Conservation (phyloP, 2,113 vertebrate genomes). For the Potamarius usumacintae region DNA sequence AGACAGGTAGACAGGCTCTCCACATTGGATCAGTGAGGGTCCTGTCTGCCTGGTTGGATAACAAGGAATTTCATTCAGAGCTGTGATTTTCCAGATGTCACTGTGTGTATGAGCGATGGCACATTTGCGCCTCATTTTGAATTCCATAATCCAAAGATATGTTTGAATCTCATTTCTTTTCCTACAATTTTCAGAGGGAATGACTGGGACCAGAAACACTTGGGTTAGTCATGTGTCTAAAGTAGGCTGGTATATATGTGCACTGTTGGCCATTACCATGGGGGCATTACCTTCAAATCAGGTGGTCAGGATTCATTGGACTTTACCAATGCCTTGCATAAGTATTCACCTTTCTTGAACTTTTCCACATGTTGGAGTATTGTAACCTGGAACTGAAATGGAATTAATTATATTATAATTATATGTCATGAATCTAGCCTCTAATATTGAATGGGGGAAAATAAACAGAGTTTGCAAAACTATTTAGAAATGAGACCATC, state of each 20-base stretch:
- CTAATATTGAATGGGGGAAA: background rate
- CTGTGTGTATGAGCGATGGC: background rate
- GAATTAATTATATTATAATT: background rate
- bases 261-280: background rate
- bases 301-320: background rate
- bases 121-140: background rate
- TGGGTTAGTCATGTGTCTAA: background rate
- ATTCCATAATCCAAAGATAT: background rate
- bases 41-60: background rate
- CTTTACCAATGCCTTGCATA: background rate
- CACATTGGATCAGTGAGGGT: background rate
- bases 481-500: no score
- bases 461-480: background rate
- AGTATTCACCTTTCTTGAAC: background rate
- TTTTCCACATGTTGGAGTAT: background rate
- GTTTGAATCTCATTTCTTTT: background rate
- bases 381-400: background rate
- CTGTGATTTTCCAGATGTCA: background rate
- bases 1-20: constrained; percentile 5
- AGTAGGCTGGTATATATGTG: background rate
- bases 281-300: background rate
- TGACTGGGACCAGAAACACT: background rate
- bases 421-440: background rate
- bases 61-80: background rate
- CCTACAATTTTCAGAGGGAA: background rate